Evolutionary conservation across 2,888 invertebrate species (phyloP).

Genomic region (Stictocephala bisonia): DNA sequence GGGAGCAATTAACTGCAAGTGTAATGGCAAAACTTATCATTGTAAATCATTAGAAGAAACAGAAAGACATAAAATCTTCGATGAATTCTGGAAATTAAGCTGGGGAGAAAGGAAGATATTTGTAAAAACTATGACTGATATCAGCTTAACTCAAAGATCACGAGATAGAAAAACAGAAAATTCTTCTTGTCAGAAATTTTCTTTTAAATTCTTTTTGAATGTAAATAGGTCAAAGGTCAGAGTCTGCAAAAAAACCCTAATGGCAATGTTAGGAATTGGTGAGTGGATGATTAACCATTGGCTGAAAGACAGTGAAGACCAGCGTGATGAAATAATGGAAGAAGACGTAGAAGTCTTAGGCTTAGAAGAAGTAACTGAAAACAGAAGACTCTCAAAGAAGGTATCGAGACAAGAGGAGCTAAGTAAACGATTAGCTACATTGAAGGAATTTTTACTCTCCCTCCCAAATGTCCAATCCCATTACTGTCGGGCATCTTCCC

Average conservation of each 20-base stretch:
- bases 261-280: constrained; percentile 28
- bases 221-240: constrained; percentile 21
- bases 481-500: constrained; percentile 30
- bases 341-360: neutral
- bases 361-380: constrained; percentile 28
- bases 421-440: neutral
- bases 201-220: constrained; percentile 38
- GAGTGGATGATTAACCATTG: constrained; percentile 43
- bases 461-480: constrained; percentile 38
- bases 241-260: constrained; percentile 39
- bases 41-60: neutral
- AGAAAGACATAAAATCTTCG: constrained; percentile 35
- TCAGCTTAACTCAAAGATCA: constrained; percentile 8
- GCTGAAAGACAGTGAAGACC: constrained; percentile 2
- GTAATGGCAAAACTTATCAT: constrained; percentile 21
- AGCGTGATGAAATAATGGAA: neutral
- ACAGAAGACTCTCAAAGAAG: constrained; percentile 7
- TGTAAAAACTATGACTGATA: constrained; percentile 29
- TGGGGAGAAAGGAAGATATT: constrained; percentile 41
- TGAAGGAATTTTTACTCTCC: constrained; percentile 37
- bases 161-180: constrained; percentile 2
- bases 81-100: constrained; percentile 29
- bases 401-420: constrained; percentile 20
- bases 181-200: constrained; percentile 31
- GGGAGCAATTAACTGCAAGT: constrained; percentile 11